Base-by-base conservation (phyloP, 2,888 invertebrate species). In the Synergus umbraculus region DNA sequence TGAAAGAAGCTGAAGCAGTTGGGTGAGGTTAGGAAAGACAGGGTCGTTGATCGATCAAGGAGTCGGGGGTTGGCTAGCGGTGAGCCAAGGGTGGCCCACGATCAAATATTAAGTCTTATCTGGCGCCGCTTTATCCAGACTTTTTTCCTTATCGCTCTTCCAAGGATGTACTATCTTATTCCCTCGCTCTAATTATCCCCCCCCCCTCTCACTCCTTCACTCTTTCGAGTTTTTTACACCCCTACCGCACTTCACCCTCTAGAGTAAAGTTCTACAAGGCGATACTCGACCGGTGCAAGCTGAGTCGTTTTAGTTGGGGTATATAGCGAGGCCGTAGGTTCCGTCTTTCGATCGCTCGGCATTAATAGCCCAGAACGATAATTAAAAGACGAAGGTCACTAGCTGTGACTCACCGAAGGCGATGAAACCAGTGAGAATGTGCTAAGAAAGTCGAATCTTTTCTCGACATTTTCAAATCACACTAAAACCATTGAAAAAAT, bases 41-140 rank as follows among this genome's bases (percentile, higher is more conserved):
- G 78, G 82, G 84, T 81, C 79, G 81, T 80, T 83, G 85, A 87
- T 87, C 85, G 84, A 85, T 84, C 84, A 84, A 82, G 83, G 85
- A 82, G 82, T 77, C 80, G 81, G 78, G 83, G 80, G 81, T 85
- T 84, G 88, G 85, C 88, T 87, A 87, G 86, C 86, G 88, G 86
- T 82, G 85, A 89, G 86, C 87, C 87, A 87, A 88, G 88, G 90
- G 88, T 86, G 88, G 88, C 86, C 86, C 87, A 86, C 91, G 91
- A 90, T 91, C 91, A 91, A 90, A 91, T 91, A 90, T 91, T 90
- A 91, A 90, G 90, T 90, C 90, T 91, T 91, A 90, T 91, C 90
- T 89, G 90, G 90, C 90, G 90, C 89, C 90, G 89, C 87, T 89
- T 90, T 89, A 89, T 87, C 87, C 87, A 87, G 87, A 88, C 88